Evolutionary conservation across 2,888 invertebrate genomes (phyloP), one percentile per base, ranked within the genome.

Genomic region (Arrhopalites spinosus): DNA sequence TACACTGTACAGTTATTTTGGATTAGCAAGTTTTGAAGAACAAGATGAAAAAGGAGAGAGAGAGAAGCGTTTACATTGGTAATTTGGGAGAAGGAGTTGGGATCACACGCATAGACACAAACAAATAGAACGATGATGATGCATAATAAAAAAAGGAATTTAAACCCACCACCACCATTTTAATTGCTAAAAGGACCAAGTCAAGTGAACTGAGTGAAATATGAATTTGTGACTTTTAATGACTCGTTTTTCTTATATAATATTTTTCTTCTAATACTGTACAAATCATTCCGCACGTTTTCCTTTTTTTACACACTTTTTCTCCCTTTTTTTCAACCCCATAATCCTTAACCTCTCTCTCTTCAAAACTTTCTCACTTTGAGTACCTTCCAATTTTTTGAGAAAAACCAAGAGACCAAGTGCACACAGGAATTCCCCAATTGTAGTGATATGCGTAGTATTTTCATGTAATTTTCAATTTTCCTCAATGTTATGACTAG

Each of bases 91-190:
- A 11, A 36, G 36, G 11, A 36, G n/a, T n/a, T 23, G 11, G 63
- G 63, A 63, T 63, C 63, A 63, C 63, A 63, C 63, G 27, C 59
- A n/a, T n/a, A n/a, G n/a, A n/a, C n/a, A n/a, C n/a, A n/a, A n/a
- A n/a, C n/a, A 36, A 7, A 36, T 53, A 20, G 53, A 53, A 20
- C 17, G 17, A 53, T 53, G 53, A 53, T 53, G 53, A 53, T 53
- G 53, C 17, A 63, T 29, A 29, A 63, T 29, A 63, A 63, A 63
- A 63, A 17, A 1, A 63, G 63, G 63, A 63, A 63, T 63, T 63
- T 63, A 27, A 63, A n/a, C n/a, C n/a, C n/a, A n/a, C 36, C 36
- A 36, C 36, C 36, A 36, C 36, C n/a, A 20, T 15, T 63, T 63
- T 63, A 63, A 63, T 63, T 27, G 30, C 25, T 15, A 23, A 15